Evolutionary conservation across 2,113 vertebrate genomes (phyloP).

Genomic region (Mus spicilegus): DNA sequence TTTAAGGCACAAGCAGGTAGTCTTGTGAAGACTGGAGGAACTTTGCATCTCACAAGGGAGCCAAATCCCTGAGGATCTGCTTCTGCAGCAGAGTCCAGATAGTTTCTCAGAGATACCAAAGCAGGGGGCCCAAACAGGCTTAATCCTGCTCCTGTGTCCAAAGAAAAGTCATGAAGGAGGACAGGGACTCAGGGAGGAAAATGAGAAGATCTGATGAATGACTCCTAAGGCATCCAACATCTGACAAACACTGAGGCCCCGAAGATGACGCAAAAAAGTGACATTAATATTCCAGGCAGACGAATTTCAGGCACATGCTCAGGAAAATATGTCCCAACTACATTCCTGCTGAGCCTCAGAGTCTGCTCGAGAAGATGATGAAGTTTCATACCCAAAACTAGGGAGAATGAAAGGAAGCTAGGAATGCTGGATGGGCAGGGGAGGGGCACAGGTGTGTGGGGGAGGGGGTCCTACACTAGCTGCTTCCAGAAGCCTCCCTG

Average conservation of each 20-base stretch:
- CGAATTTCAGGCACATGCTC: conserved; percentile 60
- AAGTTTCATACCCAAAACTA: conserved; percentile 15
- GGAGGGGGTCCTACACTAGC: neutral
- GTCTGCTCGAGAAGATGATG: conserved; percentile 46
- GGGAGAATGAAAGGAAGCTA: conserved; percentile 57
- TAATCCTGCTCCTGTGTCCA: conserved; percentile 67
- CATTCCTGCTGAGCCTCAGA: conserved; percentile 58
- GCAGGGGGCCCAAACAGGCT: neutral
- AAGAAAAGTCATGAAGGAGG: conserved; percentile 48
- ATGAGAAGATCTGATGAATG: conserved; percentile 27
- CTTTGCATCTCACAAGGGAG: neutral
- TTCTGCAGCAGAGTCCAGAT: neutral
- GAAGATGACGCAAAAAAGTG: conserved; percentile 52
- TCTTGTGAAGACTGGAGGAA: neutral
- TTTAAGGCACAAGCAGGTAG: conserved; percentile 62
- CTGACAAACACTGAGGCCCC: conserved; percentile 2
- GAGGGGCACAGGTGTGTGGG: neutral
- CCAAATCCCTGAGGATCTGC: neutral
- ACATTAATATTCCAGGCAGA: conserved; percentile 65
- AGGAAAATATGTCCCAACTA: conserved; percentile 64
- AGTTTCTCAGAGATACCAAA: neutral
- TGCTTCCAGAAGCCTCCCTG: neutral
- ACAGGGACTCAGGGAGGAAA: conserved; percentile 48
- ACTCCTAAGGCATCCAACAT: conserved; percentile 32
- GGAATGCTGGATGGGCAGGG: neutral